Base-by-base conservation (phyloP, 53 echinoderm and acorn worm species). In the Zoroaster sp. region DNA sequence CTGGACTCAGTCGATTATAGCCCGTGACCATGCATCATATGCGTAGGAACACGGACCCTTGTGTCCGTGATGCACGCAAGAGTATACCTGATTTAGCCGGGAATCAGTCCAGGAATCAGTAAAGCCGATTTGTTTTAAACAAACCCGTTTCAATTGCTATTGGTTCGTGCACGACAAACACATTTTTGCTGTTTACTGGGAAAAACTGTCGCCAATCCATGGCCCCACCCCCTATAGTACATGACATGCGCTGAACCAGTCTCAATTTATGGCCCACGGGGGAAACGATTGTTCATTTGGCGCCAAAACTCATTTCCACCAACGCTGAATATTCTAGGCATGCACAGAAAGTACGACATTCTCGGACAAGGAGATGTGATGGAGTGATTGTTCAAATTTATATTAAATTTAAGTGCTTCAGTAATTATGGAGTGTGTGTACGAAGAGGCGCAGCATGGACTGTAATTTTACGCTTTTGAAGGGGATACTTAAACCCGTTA, bases 371-470 rank as follows among this genome's bases (percentile, higher is more conserved):
- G 82, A 67, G 82, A 47, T 82, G 82, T 66, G 82, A 67, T 82
- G 32, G 68, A 67, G 66, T 67, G 67, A 66, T 44, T 32, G 65
- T 28, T 41, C 42, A 43, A 82, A 68, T 44, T 82, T 66, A 82
- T 82, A 82, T 82, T 31, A 82, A 82, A 82, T 82, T 66, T 42
- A 67, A 82, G 82, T 82, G 82, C 68, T 67, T 31, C 3, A 25
- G 28, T 82, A 68, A 82, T 82, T 82, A 82, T 36, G 43, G 25
- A 17, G 66, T 43, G 75, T n/a, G 63, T 59, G 63, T 28, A 10
- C 0, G 8, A 28, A 59, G 63, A 25, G 63, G 63, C 63, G 63
- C 63, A 59, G 28, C 28, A 21, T 59, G 63, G 63, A 9, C 63
- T 25, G 28, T 28, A 25, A 59, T 25, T 59, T 59, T 59, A 59